Conservation (phyloP, 2,113 vertebrate species). For the Galemys pyrenaicus region DNA sequence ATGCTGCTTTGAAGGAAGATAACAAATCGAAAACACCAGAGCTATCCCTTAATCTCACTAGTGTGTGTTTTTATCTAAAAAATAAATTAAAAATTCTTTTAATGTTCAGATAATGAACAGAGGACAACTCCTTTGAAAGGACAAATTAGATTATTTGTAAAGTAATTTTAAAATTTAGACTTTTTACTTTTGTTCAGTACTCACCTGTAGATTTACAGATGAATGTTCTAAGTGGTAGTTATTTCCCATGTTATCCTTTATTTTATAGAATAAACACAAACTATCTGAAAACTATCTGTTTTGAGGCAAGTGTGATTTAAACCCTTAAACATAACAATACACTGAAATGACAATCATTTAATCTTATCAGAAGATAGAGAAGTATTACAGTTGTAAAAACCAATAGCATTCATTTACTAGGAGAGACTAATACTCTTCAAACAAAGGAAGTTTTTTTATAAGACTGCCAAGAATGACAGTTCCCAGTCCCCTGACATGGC, state of each 20-base stretch:
- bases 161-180: neutral
- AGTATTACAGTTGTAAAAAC: slow-evolving; percentile 30
- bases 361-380: neutral
- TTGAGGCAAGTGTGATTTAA: neutral
- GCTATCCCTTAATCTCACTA: neutral
- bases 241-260: neutral
- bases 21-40: neutral
- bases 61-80: neutral
- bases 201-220: neutral
- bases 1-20: slow-evolving; percentile 9
- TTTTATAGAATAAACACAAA: neutral
- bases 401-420: neutral
- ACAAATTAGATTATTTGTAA: slow-evolving; percentile 8
- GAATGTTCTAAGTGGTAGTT: neutral
- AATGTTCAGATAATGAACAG: slow-evolving; percentile 12
- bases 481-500: neutral
- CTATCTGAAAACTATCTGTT: no score
- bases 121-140: slow-evolving; percentile 11
- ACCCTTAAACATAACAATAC: neutral
- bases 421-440: neutral
- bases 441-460: neutral
- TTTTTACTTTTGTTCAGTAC: neutral
- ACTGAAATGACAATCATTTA: neutral
- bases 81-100: neutral
- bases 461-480: neutral